phyloP scores from a whole-genome alignment of 2,113 vertebrate species.

The Macrotus californicus region DNA sequence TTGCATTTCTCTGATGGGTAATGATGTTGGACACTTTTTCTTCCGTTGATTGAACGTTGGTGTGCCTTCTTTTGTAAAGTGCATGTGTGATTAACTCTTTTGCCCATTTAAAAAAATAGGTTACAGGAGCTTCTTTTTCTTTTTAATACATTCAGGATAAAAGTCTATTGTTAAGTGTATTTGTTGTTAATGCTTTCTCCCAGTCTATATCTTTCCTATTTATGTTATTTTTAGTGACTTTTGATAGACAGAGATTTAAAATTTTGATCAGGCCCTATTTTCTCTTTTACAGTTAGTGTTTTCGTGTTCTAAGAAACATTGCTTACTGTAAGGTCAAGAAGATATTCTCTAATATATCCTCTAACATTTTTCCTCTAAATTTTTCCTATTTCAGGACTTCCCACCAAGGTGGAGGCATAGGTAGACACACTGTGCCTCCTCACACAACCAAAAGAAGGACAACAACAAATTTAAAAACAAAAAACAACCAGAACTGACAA shows the following conservation, averaged over 20 bases:
- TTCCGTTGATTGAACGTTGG: not conserved
- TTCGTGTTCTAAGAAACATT: not conserved
- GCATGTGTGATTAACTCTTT: not conserved
- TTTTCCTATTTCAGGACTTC: not conserved
- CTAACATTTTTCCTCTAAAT: not conserved
- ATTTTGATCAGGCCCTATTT: not conserved
- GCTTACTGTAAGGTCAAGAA: not conserved
- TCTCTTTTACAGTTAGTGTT: not conserved
- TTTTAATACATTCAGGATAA: not conserved
- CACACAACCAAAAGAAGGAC: no score
- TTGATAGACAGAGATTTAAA: not conserved
- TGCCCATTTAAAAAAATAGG: not conserved
- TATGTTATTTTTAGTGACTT: not conserved
- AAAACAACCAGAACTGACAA: no score
- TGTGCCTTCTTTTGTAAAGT: not conserved
- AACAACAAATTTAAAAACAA: no score
- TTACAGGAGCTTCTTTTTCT: not conserved
- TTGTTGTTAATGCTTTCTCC: not conserved
- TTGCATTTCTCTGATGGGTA: not conserved
- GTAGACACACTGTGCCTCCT: no score
- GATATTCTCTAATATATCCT: not conserved
- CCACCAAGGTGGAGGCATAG: not conserved
- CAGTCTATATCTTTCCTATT: not conserved
- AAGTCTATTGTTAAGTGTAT: not conserved
- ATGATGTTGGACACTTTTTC: not conserved